A percentile compares a stretch with the other conserved stretches of the same genome.
Evolutionary conservation across 2,888 invertebrate genomes (phyloP).

Genomic region (Drosophila bunnanda): DNA sequence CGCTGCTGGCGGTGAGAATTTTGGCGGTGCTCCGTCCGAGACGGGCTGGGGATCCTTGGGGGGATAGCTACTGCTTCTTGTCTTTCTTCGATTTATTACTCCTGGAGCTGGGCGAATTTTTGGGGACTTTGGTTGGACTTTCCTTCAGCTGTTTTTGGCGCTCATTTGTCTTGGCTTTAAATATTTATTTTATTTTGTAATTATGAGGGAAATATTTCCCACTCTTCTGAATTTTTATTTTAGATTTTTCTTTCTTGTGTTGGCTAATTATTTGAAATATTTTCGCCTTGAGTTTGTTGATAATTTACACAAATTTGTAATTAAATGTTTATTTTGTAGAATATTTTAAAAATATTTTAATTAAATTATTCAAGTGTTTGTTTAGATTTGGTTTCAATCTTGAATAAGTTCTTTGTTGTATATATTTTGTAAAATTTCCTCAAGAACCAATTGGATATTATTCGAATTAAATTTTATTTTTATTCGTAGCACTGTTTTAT

Average conservation of each 20-base stretch:
- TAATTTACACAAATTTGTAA: neutral
- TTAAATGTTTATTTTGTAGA: neutral
- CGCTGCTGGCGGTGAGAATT: constrained; percentile 85
- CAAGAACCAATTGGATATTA: constrained; percentile 6
- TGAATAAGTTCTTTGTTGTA: neutral
- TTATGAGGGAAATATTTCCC: neutral
- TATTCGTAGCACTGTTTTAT: neutral
- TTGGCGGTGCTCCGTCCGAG: constrained; percentile 82
- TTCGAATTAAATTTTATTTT: neutral
- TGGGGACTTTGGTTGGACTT: neutral
- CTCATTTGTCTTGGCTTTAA: constrained; percentile 10
- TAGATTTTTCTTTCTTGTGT: neutral
- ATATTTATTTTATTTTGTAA: neutral
- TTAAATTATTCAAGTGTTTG: neutral
- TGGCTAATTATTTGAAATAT: neutral
- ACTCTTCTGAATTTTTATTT: neutral
- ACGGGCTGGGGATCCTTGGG: constrained; percentile 41
- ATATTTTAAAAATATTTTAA: neutral
- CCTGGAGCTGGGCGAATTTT: neutral
- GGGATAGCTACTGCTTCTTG: constrained; percentile 19
- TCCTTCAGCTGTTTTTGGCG: constrained; percentile 14
- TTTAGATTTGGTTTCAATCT: neutral
- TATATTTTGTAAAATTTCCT: neutral
- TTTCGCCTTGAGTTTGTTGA: neutral
- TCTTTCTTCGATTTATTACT: neutral